Conservation (phyloP, 35 echinoderm and acorn worm genomes). For the Apostichopus parvimensis region DNA sequence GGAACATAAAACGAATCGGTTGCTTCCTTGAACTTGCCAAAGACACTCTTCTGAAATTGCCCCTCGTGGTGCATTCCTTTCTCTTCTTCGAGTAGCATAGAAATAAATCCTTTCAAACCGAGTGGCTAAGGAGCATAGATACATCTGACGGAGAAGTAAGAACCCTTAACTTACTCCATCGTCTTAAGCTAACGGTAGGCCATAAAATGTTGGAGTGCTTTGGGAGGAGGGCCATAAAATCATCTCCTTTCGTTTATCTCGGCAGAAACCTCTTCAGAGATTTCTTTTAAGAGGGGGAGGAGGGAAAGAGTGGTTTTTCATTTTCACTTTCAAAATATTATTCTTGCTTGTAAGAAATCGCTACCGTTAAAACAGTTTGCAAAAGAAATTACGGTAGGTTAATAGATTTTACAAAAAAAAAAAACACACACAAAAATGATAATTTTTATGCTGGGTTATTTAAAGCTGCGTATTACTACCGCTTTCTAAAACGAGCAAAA, state of each 20-base stretch:
- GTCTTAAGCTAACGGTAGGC: neutral
- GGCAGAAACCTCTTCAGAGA: neutral
- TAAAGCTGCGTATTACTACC: too few relatives aligned
- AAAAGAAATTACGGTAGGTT: neutral
- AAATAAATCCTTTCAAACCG: neutral
- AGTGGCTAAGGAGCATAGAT: neutral
- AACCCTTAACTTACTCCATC: neutral
- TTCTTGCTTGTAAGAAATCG: neutral
- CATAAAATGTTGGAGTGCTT: neutral
- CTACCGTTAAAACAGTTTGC: neutral
- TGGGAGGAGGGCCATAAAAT: neutral
- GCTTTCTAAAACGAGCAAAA: too few relatives aligned
- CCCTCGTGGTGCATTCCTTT: neutral
- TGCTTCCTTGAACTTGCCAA: neutral
- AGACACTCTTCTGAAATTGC: slow-evolving; percentile 30
- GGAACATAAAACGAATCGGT: neutral
- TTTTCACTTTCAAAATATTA: neutral
- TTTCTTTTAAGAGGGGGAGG: neutral
- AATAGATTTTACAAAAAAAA: neutral
- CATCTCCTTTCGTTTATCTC: slow-evolving; percentile 1
- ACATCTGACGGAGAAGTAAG: neutral
- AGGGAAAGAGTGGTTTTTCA: neutral
- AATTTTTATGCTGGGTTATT: too few relatives aligned
- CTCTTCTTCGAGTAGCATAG: slow-evolving; percentile 8
- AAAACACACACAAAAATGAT: neutral